Percentiles rank a stretch among this genome's conserved stretches.
These are phyloP conservation scores for Torymus tubicola DNA, from an alignment of 2,888 invertebrate genomes.

Conservation along the genomic window DNA sequence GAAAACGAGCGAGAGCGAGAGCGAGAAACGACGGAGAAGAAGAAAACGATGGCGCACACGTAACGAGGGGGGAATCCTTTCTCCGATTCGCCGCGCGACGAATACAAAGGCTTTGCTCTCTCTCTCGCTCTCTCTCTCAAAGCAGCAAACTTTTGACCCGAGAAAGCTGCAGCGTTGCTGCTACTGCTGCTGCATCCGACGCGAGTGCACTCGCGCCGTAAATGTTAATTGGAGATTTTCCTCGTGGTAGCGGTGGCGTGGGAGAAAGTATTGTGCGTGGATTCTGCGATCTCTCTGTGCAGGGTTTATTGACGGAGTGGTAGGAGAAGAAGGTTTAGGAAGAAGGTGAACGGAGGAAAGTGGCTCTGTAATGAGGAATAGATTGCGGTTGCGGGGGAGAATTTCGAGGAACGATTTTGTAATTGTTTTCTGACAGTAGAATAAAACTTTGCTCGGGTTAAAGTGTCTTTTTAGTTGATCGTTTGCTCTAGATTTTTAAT, in stretches of 20 bases:
- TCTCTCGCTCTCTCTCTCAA: background rate
- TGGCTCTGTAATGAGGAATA: slow-evolving; percentile 2
- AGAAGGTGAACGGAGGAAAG: background rate
- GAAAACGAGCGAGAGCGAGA: slow-evolving; percentile 28
- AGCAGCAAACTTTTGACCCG: no score
- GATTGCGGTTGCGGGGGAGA: background rate
- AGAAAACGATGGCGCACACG: background rate
- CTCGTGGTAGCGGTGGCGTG: background rate
- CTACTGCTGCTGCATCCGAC: no score
- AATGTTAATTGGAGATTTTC: slow-evolving; percentile 55
- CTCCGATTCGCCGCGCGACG: slow-evolving; percentile 5
- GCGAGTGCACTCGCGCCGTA: background rate
- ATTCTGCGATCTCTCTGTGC: background rate
- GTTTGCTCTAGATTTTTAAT: no score
- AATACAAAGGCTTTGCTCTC: slow-evolving; percentile 23
- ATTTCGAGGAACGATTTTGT: no score
- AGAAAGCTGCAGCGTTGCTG: no score
- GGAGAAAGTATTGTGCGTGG: background rate
- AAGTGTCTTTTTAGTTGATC: no score
- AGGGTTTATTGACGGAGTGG: background rate
- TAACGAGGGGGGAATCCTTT: slow-evolving; percentile 23
- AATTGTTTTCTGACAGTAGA: no score
- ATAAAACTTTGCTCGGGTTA: no score
- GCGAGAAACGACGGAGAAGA: background rate
- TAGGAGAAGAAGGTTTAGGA: background rate